Conservation (phyloP, 37 sponge, comb jelly and placozoan species). For the Aplysina aerophoba region DNA sequence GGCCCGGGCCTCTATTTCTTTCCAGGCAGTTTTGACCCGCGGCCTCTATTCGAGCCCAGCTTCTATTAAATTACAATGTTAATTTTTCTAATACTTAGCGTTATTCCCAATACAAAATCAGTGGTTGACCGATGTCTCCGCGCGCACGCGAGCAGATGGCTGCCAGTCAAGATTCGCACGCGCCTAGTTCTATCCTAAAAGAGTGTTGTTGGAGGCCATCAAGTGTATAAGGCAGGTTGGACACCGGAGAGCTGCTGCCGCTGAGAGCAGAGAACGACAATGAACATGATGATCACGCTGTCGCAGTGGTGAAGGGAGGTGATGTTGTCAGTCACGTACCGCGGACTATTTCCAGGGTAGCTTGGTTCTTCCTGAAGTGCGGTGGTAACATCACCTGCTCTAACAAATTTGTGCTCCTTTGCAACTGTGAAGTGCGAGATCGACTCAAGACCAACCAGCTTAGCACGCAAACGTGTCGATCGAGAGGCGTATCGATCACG, state of each 20-base stretch:
- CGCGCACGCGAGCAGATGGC: neutral
- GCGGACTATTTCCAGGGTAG: conserved; percentile 33
- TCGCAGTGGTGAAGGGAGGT: conserved; percentile 26
- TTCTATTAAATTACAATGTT: neutral
- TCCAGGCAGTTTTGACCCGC: no score
- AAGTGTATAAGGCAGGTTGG: conserved; percentile 7
- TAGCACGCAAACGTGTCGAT: no score
- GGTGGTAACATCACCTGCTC: conserved; percentile 37
- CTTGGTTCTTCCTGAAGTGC: conserved; percentile 37
- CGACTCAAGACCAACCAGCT: no score
- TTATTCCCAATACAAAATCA: conserved; percentile 20
- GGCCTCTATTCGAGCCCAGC: no score
- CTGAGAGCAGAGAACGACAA: conserved; percentile 20
- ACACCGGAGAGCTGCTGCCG: conserved; percentile 31
- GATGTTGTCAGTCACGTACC: conserved; percentile 23
- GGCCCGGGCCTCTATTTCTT: no score
- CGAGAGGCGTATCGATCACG: no score
- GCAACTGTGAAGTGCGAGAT: no score
- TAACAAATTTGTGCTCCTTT: no score
- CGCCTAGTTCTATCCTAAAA: conserved; percentile 6
- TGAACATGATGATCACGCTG: conserved; percentile 39
- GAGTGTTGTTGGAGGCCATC: neutral
- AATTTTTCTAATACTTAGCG: conserved; percentile 4
- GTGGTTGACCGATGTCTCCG: no score
- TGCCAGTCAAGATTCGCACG: conserved; percentile 25